Evolutionary conservation across 2,113 vertebrate genomes (phyloP).

Genomic region (Plectropomus leopardus): DNA sequence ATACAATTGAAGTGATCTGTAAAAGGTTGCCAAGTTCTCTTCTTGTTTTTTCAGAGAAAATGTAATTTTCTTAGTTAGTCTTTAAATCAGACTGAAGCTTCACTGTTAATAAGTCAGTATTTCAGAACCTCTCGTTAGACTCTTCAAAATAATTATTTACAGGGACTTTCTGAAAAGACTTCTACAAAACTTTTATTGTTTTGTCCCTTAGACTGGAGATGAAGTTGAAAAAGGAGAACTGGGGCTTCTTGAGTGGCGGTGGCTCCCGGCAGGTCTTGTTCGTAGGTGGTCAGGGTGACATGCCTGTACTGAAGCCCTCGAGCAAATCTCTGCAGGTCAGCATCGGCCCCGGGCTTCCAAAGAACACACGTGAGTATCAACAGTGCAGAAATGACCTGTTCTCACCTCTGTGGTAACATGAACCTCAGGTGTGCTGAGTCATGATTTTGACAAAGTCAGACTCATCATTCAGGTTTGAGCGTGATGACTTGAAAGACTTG

Average conservation of each 20-base stretch:
- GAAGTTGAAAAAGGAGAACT: constrained; percentile 98
- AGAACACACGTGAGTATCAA: constrained; percentile 93
- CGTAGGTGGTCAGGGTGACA: constrained; percentile 90
- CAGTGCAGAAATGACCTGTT: not conserved
- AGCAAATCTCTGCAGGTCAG: constrained; percentile 97
- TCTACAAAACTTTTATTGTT: not conserved
- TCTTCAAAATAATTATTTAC: not conserved
- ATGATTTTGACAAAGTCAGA: not conserved
- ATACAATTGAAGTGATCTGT: too few relatives aligned
- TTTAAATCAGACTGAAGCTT: not conserved
- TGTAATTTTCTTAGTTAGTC: too few relatives aligned
- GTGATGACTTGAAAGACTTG: not conserved
- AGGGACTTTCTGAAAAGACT: not conserved
- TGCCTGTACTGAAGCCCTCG: constrained; percentile 90
- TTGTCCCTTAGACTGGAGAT: constrained; percentile 89
- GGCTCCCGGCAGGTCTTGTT: constrained; percentile 94
- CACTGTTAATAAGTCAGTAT: not conserved
- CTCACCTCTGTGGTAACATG: too few relatives aligned
- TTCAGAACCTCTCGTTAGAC: not conserved
- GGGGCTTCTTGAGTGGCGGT: constrained; percentile 94
- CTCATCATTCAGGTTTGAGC: not conserved
- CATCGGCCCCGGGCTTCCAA: constrained; percentile 94
- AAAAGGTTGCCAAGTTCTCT: too few relatives aligned
- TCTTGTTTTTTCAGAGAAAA: too few relatives aligned
- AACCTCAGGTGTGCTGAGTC: not conserved